phyloP scores from a whole-genome alignment of 92 coral and sea anemone species.

The Scolanthus callimorphus region DNA sequence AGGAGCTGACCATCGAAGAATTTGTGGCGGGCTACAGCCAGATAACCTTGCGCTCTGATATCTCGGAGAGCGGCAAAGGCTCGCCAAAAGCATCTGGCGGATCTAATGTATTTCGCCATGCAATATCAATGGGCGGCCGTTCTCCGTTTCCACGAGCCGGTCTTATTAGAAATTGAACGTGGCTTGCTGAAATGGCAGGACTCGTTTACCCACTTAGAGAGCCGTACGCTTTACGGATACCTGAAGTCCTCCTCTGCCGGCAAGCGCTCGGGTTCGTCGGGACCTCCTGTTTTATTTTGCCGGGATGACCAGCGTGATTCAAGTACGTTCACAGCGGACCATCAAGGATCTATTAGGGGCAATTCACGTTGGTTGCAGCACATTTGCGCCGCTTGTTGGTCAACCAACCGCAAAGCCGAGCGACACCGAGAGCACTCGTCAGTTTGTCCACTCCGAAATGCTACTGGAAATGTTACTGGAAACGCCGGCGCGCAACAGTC shows the following conservation, averaged over 20 bases:
- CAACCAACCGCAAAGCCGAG: neutral
- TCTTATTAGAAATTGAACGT: slow-evolving; percentile 13
- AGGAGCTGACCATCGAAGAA: slow-evolving; percentile 25
- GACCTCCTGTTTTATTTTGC: slow-evolving; percentile 24
- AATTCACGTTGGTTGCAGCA: slow-evolving; percentile 17
- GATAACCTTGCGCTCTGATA: neutral
- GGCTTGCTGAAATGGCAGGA: slow-evolving; percentile 13
- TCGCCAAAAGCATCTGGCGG: neutral
- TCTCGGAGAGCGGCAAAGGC: neutral
- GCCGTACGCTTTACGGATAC: slow-evolving; percentile 15
- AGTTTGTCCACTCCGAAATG: slow-evolving; percentile 7
- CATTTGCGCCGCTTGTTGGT: slow-evolving; percentile 37
- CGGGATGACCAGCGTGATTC: slow-evolving; percentile 7
- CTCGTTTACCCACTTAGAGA: slow-evolving; percentile 27
- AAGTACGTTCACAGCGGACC: slow-evolving; percentile 8
- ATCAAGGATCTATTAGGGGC: slow-evolving; percentile 10
- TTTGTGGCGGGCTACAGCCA: slow-evolving; percentile 29
- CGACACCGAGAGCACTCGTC: slow-evolving; percentile 2
- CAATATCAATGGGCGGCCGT: slow-evolving; percentile 27
- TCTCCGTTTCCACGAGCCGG: slow-evolving; percentile 2
- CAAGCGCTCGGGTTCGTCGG: neutral
- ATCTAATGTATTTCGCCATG: slow-evolving; percentile 4
- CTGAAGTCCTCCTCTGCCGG: neutral
- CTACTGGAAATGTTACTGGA: no score
- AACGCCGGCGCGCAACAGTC: neutral